A percentile compares a stretch with the other conserved stretches of the same genome.
phyloP scores from a whole-genome alignment of 2,113 vertebrate genomes.

The Leucoraja erinaceus region DNA sequence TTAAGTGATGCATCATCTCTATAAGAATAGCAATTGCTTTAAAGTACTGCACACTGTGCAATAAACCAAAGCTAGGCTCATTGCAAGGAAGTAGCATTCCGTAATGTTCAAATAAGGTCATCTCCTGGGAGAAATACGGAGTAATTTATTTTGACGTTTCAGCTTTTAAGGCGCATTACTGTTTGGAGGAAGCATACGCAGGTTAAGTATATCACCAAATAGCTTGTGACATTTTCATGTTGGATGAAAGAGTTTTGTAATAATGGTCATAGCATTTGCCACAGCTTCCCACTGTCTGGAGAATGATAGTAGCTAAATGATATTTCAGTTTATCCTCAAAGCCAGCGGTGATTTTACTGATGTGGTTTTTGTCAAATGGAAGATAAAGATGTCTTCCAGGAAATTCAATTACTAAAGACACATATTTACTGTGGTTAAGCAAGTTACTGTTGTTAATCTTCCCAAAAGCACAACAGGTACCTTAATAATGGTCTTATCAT shows the following conservation, averaged over 20 bases:
- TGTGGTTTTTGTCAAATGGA: conserved; percentile 5
- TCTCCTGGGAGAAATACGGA: background rate
- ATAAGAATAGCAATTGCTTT: background rate
- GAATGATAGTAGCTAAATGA: background rate
- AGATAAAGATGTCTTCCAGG: background rate
- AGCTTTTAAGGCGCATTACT: background rate
- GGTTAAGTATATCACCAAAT: background rate
- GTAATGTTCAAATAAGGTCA: background rate
- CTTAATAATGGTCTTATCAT: background rate
- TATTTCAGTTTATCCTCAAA: background rate
- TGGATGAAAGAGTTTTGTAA: background rate
- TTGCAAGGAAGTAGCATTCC: background rate
- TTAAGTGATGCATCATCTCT: background rate
- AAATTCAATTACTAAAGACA: background rate
- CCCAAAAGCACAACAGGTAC: background rate
- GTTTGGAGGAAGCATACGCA: background rate
- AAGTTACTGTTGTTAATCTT: background rate
- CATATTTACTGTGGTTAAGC: background rate
- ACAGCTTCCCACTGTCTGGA: background rate
- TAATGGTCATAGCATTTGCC: background rate
- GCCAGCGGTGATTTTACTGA: background rate
- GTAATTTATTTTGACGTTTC: background rate
- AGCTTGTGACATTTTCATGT: background rate
- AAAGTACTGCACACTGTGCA: background rate
- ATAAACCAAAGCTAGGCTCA: background rate